Evolutionary conservation across 2,797 vertebrate species (phyloP).

Genomic region (Graptemys geographica): DNA sequence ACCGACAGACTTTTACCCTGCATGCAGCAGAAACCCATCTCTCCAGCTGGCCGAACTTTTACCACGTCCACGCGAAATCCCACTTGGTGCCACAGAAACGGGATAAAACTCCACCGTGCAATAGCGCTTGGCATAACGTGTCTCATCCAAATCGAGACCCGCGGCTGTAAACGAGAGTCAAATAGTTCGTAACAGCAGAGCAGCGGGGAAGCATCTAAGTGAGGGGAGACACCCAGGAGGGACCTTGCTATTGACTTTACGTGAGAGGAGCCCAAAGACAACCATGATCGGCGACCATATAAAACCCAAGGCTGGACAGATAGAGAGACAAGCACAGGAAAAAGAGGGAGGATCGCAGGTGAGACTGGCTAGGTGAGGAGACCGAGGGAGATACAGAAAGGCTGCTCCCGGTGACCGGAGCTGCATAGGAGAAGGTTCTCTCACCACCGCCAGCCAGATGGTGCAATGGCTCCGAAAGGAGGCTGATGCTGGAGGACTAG

Average conservation of each 20-base stretch:
- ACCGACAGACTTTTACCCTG: background rate
- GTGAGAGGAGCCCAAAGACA: background rate
- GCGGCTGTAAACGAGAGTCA: accelerated
- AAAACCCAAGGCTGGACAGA: background rate
- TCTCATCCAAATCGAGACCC: accelerated
- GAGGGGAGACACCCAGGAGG: accelerated
- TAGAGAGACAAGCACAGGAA: background rate
- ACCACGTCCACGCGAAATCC: background rate
- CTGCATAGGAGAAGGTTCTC: background rate
- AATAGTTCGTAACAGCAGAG: accelerated
- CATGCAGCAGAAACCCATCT: background rate
- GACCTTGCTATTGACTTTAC: accelerated
- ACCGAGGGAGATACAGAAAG: background rate
- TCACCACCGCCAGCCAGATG: background rate
- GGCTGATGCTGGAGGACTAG: background rate
- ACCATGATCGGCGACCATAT: background rate
- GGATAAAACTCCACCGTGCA: accelerated
- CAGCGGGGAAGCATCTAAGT: too few relatives aligned
- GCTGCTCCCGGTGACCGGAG: background rate
- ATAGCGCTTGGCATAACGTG: accelerated
- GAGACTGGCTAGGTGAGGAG: background rate
- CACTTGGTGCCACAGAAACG: accelerated
- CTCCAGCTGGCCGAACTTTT: background rate
- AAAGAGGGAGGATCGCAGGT: background rate
- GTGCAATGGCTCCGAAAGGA: background rate